phyloP scores from a whole-genome alignment of 2,113 vertebrate genomes.

The Gymnarchus niloticus region DNA sequence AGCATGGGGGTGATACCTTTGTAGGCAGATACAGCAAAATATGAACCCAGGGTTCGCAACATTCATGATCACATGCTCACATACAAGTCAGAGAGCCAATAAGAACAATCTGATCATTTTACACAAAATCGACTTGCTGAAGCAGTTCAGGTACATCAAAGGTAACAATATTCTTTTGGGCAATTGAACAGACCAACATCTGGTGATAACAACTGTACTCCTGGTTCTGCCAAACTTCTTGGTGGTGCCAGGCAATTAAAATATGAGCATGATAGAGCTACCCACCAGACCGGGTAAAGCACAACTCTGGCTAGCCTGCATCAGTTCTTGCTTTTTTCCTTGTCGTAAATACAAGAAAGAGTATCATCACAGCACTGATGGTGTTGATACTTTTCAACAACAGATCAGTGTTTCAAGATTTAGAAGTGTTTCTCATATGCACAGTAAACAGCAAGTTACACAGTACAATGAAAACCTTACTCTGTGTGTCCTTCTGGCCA shows the following conservation, averaged over 20 bases:
- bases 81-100: no score
- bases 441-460: no score
- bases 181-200: background rate
- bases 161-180: no score
- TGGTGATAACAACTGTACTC: background rate
- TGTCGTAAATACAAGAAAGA: background rate
- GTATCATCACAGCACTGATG: no score
- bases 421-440: no score
- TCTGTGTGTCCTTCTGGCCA: no score
- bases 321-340: background rate
- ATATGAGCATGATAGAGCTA: background rate
- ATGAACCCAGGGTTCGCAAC: background rate
- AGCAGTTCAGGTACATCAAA: background rate
- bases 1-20: slow-evolving; percentile 67
- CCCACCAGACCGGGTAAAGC: background rate
- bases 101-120: no score
- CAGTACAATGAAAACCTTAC: no score
- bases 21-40: background rate
- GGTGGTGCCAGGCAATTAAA: background rate
- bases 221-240: background rate
- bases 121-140: background rate
- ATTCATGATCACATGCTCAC: background rate
- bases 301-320: background rate
- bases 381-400: background rate
- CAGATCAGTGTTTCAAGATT: background rate